Conservation (phyloP, 2,888 invertebrate genomes). For the Dendrolimus pini region DNA sequence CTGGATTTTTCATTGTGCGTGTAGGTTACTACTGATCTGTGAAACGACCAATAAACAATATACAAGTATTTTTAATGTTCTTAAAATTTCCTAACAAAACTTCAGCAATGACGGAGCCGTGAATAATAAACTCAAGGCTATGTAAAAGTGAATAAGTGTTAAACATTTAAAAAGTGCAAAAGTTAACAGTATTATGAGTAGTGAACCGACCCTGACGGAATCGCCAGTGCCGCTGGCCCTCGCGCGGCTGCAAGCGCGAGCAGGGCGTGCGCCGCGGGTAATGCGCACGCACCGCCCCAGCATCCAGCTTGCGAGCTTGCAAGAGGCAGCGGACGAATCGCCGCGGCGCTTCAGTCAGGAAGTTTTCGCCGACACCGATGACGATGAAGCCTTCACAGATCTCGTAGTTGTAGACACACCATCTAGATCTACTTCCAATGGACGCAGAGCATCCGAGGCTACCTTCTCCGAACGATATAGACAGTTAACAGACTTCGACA, state of each 20-base stretch:
- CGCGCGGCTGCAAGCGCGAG: conserved; percentile 53
- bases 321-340: conserved; percentile 60
- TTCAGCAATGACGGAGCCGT: conserved; percentile 47
- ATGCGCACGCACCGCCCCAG: conserved; percentile 58
- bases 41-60: conserved; percentile 20
- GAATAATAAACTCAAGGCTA: conserved; percentile 23
- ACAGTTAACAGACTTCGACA: conserved; percentile 62
- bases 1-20: conserved; percentile 2
- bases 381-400: conserved; percentile 57
- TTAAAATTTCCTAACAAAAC: conserved; percentile 23
- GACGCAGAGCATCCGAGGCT: conserved; percentile 65
- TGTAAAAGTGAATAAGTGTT: conserved; percentile 28
- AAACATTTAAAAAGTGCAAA: conserved; percentile 32
- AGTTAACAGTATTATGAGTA: conserved; percentile 51
- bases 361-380: conserved; percentile 51
- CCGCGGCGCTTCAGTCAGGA: conserved; percentile 64
- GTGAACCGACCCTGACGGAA: conserved; percentile 65
- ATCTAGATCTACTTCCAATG: conserved; percentile 45
- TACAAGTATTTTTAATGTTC: conserved; percentile 25
- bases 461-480: conserved; percentile 65
- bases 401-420: conserved; percentile 35
- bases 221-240: conserved; percentile 68
- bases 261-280: conserved; percentile 44
- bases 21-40: conserved; percentile 3
- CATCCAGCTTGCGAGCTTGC: conserved; percentile 62